Conservation (phyloP, 1,140 invertebrate species). For the Atta cephalotes region DNA sequence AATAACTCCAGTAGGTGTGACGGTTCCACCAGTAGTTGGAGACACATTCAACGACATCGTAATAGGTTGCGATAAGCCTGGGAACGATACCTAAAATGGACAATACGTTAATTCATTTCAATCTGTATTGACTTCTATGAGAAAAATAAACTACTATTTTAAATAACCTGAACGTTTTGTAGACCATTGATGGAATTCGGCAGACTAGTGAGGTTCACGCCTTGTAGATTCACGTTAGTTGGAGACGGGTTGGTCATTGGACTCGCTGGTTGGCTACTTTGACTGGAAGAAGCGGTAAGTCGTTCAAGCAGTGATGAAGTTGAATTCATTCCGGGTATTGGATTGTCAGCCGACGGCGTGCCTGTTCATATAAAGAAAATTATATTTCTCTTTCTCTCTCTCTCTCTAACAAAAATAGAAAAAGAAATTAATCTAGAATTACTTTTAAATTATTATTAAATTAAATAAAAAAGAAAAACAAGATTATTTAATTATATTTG, state of each 20-base stretch:
- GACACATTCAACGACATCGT: conserved; percentile 91
- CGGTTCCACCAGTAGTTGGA: conserved; percentile 83
- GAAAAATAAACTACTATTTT: conserved; percentile 50
- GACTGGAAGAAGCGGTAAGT: conserved; percentile 86
- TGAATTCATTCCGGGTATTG: conserved; percentile 87
- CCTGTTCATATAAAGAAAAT: conserved; percentile 76
- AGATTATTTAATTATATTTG: neutral
- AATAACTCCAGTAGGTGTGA: conserved; percentile 88
- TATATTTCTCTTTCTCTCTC: neutral
- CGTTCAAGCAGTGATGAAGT: conserved; percentile 87
- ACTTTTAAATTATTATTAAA: no score
- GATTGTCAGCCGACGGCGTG: conserved; percentile 88
- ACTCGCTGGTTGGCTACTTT: conserved; percentile 82
- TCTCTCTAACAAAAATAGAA: neutral
- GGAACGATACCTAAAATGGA: conserved; percentile 90
- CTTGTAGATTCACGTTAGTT: conserved; percentile 89
- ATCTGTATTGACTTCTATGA: conserved; percentile 43
- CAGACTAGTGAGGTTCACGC: conserved; percentile 92
- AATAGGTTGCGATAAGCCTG: conserved; percentile 92
- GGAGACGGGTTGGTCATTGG: conserved; percentile 89
- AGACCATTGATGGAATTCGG: conserved; percentile 91
- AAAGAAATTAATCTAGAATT: neutral
- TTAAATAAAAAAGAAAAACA: neutral
- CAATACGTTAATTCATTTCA: conserved; percentile 66
- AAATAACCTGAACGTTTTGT: conserved; percentile 91